A percentile compares a stretch with the other conserved stretches of the same genome.
These are phyloP conservation scores for Poecilia wingei DNA, from an alignment of 2,797 vertebrate genomes.

Conservation along the genomic window DNA sequence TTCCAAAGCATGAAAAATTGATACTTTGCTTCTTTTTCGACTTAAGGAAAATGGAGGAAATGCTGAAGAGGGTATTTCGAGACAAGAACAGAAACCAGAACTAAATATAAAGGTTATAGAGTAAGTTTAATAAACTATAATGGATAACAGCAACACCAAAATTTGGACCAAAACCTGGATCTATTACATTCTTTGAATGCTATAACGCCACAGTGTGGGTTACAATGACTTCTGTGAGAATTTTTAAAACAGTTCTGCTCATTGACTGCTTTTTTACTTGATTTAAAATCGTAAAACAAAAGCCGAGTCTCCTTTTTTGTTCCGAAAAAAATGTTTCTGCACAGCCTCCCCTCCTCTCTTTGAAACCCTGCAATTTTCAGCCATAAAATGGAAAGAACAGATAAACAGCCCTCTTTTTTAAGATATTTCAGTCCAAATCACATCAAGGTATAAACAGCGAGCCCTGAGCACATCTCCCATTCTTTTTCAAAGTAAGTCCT, in stretches of 20 bases:
- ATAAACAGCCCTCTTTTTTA: constrained; percentile 64
- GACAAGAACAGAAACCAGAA: constrained; percentile 71
- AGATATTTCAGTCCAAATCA: constrained; percentile 77
- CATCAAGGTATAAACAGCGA: constrained; percentile 81
- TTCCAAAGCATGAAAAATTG: constrained; percentile 86
- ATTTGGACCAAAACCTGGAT: constrained; percentile 24
- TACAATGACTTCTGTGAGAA: constrained; percentile 5
- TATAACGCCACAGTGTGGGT: neutral
- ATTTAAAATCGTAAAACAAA: constrained; percentile 47
- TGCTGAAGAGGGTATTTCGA: constrained; percentile 79
- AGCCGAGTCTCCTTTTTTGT: constrained; percentile 28
- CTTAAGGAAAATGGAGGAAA: constrained; percentile 76
- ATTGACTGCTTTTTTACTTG: constrained; percentile 37
- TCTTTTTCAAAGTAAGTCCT: constrained; percentile 81
- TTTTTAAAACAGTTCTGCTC: constrained; percentile 23
- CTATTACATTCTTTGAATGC: neutral
- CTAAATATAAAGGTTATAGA: constrained; percentile 67
- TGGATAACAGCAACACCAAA: constrained; percentile 74
- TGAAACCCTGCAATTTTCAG: constrained; percentile 64
- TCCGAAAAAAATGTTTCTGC: constrained; percentile 41
- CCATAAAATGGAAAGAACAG: constrained; percentile 66
- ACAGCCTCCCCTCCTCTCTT: constrained; percentile 25
- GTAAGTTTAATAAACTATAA: constrained; percentile 82
- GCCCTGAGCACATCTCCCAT: constrained; percentile 76
- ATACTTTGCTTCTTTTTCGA: constrained; percentile 80